Percentiles rank a stretch among this genome's conserved stretches.
Conservation (phyloP, 2,113 vertebrate genomes). For the Zingel zingel region DNA sequence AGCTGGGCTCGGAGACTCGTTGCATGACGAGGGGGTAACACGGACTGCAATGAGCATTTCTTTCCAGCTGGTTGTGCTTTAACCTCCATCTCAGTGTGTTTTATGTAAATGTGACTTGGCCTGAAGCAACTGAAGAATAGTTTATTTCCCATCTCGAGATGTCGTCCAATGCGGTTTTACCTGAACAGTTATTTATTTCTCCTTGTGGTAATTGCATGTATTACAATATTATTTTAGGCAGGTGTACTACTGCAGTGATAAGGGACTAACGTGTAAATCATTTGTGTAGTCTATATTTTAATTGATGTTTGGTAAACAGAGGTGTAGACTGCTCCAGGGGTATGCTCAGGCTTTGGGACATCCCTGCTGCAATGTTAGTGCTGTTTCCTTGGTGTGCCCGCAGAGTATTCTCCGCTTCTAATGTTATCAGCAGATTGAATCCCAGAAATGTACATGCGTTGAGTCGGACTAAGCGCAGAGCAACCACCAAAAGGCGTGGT, state of each 20-base stretch:
- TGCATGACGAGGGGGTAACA: background rate
- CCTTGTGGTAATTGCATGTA: background rate
- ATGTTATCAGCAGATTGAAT: too few relatives aligned
- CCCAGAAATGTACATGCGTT: too few relatives aligned
- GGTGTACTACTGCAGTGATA: background rate
- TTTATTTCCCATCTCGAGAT: slow-evolving; percentile 2
- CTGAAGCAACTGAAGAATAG: background rate
- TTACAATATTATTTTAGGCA: background rate
- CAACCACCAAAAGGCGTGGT: too few relatives aligned
- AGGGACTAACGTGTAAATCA: background rate
- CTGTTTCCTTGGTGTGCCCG: slow-evolving; percentile 4
- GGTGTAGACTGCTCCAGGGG: background rate
- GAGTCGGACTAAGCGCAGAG: too few relatives aligned
- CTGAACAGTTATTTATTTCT: slow-evolving; percentile 1
- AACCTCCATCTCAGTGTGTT: slow-evolving; percentile 1
- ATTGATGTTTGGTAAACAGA: background rate
- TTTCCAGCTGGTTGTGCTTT: background rate
- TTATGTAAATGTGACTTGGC: slow-evolving; percentile 20
- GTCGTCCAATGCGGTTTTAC: background rate
- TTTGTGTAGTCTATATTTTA: background rate
- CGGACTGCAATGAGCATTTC: background rate
- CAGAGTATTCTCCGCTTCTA: background rate
- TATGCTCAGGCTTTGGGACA: background rate
- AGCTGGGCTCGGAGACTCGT: background rate
- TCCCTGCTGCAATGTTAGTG: background rate